These are phyloP conservation scores for Mastomys natalensis DNA, from an alignment of 2,113 vertebrate species.

Conservation along the genomic window DNA sequence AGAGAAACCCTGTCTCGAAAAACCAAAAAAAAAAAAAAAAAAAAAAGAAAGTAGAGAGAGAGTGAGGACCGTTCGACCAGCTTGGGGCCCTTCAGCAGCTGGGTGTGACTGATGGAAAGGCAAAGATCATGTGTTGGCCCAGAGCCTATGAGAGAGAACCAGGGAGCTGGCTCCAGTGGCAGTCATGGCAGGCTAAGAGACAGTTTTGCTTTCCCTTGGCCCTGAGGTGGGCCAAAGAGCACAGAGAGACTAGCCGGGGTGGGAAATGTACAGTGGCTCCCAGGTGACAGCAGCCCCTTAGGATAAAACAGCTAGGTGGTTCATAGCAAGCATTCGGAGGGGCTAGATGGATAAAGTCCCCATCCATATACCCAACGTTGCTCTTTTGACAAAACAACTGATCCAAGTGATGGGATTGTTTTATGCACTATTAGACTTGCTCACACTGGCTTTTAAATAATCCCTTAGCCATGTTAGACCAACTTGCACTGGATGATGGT, in stretches of 20 bases:
- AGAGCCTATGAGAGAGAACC: not conserved
- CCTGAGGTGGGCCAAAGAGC: too few relatives aligned
- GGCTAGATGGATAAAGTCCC: not conserved
- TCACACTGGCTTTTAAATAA: not conserved
- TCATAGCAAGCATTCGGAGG: not conserved
- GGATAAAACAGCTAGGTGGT: too few relatives aligned
- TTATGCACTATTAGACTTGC: too few relatives aligned
- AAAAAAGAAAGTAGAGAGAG: not conserved
- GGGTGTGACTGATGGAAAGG: not conserved
- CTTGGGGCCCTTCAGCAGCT: not conserved
- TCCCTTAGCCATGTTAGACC: not conserved
- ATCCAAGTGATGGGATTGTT: not conserved
- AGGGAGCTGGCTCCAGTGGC: not conserved
- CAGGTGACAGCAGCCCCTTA: not conserved
- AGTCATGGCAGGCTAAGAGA: not conserved
- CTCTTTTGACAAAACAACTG: not conserved
- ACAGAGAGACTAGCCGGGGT: not conserved
- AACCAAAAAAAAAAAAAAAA: too few relatives aligned
- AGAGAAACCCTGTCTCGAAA: too few relatives aligned
- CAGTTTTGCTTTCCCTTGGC: not conserved
- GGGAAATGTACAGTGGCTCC: not conserved
- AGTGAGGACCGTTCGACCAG: not conserved
- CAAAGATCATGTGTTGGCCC: not conserved
- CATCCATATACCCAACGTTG: not conserved
- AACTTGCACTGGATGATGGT: not conserved